Percentiles rank a stretch among this genome's conserved stretches.
phyloP scores from a whole-genome alignment of 2,797 vertebrate species.

The Leontopithecus rosalia region DNA sequence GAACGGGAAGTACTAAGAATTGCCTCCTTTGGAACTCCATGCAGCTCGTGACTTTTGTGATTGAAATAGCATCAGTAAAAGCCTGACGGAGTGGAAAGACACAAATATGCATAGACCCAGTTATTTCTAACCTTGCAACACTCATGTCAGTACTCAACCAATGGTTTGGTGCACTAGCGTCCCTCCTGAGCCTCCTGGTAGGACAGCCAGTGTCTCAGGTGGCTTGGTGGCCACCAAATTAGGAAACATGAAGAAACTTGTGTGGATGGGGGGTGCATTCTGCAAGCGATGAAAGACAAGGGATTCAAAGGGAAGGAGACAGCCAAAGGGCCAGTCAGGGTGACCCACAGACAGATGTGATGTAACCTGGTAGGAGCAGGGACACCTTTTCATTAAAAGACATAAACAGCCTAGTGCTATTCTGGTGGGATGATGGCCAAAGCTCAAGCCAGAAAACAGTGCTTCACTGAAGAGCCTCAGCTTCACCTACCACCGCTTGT shows the following conservation, averaged over 20 bases:
- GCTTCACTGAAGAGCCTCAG: background rate
- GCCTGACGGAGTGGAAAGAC: background rate
- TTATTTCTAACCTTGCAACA: background rate
- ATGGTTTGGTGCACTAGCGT: background rate
- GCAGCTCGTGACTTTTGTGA: background rate
- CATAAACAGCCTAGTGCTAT: background rate
- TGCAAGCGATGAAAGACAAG: background rate
- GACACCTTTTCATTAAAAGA: background rate
- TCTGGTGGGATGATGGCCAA: background rate
- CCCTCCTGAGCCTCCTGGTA: background rate
- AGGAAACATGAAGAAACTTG: background rate
- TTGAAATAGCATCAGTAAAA: background rate
- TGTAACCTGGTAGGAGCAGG: background rate
- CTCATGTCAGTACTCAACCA: background rate
- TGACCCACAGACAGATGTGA: background rate
- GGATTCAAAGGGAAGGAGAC: background rate
- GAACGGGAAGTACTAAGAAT: background rate
- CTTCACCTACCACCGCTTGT: background rate
- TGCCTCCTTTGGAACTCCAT: background rate
- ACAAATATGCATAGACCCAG: background rate
- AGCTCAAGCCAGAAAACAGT: background rate
- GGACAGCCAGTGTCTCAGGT: background rate
- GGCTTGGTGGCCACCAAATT: background rate
- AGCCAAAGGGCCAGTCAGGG: background rate
- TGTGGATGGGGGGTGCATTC: background rate